Conservation (phyloP, 1,140 invertebrate genomes). For the Ooceraea biroi region DNA sequence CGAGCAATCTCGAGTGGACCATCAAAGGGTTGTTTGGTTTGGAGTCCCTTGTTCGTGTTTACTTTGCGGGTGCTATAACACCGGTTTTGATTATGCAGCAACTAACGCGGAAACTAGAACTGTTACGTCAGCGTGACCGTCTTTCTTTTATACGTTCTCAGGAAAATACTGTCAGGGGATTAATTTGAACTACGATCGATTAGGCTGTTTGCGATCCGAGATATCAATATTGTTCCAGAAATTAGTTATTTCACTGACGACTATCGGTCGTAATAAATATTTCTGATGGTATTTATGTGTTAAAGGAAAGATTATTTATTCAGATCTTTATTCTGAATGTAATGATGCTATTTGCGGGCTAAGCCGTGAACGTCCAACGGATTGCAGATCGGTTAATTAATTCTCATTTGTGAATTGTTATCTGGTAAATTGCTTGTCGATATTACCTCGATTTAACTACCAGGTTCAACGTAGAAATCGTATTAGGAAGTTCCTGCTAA, state of each 20-base stretch:
- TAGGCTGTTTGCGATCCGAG: neutral
- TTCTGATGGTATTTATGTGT: no score
- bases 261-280: neutral
- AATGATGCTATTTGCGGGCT: neutral
- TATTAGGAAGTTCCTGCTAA: slow-evolving; percentile 53
- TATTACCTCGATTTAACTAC: slow-evolving; percentile 43
- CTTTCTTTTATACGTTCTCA: slow-evolving; percentile 1
- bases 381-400: slow-evolving; percentile 36
- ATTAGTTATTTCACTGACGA: neutral
- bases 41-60: slow-evolving; percentile 12
- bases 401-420: slow-evolving; percentile 27
- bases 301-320: neutral
- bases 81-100: neutral
- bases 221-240: neutral
- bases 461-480: slow-evolving; percentile 37
- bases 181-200: neutral
- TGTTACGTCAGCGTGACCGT: slow-evolving; percentile 13
- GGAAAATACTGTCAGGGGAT: slow-evolving; percentile 11
- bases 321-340: neutral
- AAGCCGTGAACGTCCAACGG: neutral
- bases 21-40: neutral
- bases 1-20: slow-evolving; percentile 11
- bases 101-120: slow-evolving; percentile 19
- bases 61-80: slow-evolving; percentile 33
- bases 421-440: slow-evolving; percentile 50